Base-by-base conservation (phyloP, 2,888 invertebrate species). In the Agrochola lychnidis region DNA sequence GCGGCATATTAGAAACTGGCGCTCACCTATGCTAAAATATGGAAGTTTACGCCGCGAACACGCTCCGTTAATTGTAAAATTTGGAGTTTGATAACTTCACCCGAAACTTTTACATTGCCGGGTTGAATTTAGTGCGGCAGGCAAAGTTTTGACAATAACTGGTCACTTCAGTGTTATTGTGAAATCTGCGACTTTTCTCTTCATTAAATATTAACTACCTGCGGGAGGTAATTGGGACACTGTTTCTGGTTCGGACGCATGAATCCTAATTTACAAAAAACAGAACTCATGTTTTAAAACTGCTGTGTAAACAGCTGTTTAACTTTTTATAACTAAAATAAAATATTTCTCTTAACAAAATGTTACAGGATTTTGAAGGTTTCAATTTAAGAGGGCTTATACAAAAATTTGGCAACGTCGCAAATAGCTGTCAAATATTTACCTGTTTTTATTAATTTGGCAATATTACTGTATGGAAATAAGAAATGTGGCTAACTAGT, bases 31-130 rank as follows among this genome's bases (percentile, higher is more conserved):
- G 92, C 91, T 93, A 91, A 94, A 94, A 92, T 93, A 93, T 92
- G 89, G 90, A 92, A 93, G 91, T 93, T 93, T 83, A 88, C 87
- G 86, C 90, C 88, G 84, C 75, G 90, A 89, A 89, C 90, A 91
- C 90, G 92, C 91, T 91, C 85, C 88, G 93, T 93, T 94, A 94
- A 95, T 94, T 94, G 94, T 93, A 90, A 93, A 94, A 94, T 94
- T 93, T 90, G 88, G 92, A 93, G 92, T 94, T 94, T 92, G 91
- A 92, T 91, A 94, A 94, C 93, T 94, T 93, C 85, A 85, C 89
- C 89, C 74, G 56, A 79, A 88, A 88, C 79, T 88, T 88, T 88
- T 86, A 84, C 86, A 84, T 81, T 79, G 82, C 83, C 70, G 80
- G 84, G 85, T 85, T 85, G 72, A 84, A 89, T 89, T 90, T 87